A percentile compares a stretch with the other conserved stretches of the same genome.
These are phyloP conservation scores for Rhinogobius similis DNA, from an alignment of 2,113 vertebrate genomes.

Conservation along the genomic window DNA sequence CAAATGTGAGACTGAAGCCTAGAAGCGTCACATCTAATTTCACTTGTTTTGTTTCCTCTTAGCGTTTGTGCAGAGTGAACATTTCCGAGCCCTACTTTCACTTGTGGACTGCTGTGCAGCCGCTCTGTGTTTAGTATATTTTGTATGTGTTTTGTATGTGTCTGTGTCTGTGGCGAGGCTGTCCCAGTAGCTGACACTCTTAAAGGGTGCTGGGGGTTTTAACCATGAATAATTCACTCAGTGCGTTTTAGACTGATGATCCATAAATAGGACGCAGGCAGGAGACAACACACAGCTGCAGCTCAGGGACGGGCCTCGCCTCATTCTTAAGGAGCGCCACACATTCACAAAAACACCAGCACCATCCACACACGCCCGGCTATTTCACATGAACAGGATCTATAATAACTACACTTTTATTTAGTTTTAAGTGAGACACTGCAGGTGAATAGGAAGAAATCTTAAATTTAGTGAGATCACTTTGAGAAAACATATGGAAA, in stretches of 20 bases:
- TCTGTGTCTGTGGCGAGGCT: neutral
- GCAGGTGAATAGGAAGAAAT: too few species aligned
- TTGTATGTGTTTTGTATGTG: conserved; percentile 8
- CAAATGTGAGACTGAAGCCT: neutral
- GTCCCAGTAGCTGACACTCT: conserved; percentile 51
- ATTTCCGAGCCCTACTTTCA: conserved; percentile 8
- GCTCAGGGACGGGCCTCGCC: neutral
- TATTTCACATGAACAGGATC: too few species aligned
- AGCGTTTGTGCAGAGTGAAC: neutral
- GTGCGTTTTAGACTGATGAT: conserved; percentile 61
- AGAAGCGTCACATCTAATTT: neutral
- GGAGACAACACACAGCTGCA: conserved; percentile 34
- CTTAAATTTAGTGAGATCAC: too few species aligned
- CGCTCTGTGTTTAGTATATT: conserved; percentile 4
- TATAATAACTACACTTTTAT: too few species aligned
- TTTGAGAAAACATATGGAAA: too few species aligned
- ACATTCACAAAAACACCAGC: neutral
- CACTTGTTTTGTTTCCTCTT: neutral
- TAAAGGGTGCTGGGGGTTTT: conserved; percentile 53
- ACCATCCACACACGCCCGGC: neutral
- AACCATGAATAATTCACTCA: conserved; percentile 69
- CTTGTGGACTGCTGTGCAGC: conserved; percentile 18
- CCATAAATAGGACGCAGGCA: conserved; percentile 62
- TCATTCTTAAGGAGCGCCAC: neutral
- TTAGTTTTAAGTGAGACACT: too few species aligned